phyloP scores from a whole-genome alignment of 2,797 vertebrate genomes.

The Lindbergichthys nudifrons region DNA sequence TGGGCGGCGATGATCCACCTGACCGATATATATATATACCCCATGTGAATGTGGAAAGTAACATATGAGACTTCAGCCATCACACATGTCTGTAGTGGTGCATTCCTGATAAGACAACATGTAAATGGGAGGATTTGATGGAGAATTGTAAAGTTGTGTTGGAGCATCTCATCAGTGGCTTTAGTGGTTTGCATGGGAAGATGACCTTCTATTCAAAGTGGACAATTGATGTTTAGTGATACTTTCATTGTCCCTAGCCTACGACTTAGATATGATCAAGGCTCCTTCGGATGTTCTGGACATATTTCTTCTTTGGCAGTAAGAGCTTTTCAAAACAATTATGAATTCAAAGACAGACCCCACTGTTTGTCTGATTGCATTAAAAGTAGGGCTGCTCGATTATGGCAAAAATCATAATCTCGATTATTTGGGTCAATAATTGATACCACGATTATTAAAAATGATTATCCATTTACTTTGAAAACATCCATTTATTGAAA shows the following conservation, averaged over 20 bases:
- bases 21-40: neutral
- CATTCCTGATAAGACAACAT: neutral
- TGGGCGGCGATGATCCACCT: neutral
- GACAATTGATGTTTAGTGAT: neutral
- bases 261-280: neutral
- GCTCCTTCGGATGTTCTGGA: too few relatives aligned
- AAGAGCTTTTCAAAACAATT: too few relatives aligned
- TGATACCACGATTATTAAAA: too few relatives aligned
- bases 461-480: too few relatives aligned
- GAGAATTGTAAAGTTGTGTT: neutral
- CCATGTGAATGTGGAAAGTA: neutral
- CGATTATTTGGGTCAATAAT: too few relatives aligned
- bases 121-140: neutral
- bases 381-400: too few relatives aligned
- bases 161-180: neutral
- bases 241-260: neutral
- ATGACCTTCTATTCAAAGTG: neutral
- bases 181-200: neutral
- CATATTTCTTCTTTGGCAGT: too few relatives aligned
- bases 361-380: too few relatives aligned
- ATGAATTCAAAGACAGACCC: too few relatives aligned
- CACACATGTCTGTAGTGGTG: neutral
- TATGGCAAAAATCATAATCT: too few relatives aligned
- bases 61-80: neutral
- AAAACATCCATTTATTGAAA: too few relatives aligned